Base-by-base conservation (phyloP, 2,113 vertebrate species). In the Hiodon tergisus region DNA sequence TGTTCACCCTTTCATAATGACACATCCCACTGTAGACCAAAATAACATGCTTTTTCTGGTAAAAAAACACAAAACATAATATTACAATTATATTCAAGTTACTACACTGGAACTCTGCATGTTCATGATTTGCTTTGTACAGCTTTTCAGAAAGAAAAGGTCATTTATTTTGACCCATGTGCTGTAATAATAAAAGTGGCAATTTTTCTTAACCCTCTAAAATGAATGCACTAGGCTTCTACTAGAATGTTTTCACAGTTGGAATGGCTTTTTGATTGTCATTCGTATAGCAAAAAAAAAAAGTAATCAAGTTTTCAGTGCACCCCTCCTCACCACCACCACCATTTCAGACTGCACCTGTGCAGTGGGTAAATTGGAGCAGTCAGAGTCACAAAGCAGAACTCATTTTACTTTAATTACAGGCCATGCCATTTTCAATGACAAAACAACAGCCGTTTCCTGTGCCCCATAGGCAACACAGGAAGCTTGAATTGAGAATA, bases 401-500 rank as follows among this genome's bases (percentile, higher is more conserved):
- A 76, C 76, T 82, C 70, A 65, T 77, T 82, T 76, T 50, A 75
- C 63, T 83, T 80, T 85, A 87, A 88, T 87, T 88, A 86, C 82
- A 84, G 80, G 70, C 75, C 76, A 69, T 81, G 60, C 73, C 67
- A 79, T 83, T 78, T 78, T 71, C 71, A 76, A 10, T 58, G 71
- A 81, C 62, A 65, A 75, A 68, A 80, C 74, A 79, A 79, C 66
- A 66, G 72, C 76, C 76, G 77, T 80, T 83, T 82, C 74, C 77
- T 77, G 46, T 47, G 69, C 72, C 82, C 76, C 8, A 0, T 14
- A 60, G 83, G 77, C 67, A 82, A 71, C 79, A 76, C 78, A 55
- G 58, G 68, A 80, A 82, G 74, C 80, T 75, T 73, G 81, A 81
- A 84, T 82, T 80, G 76, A 82, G 83, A 80, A 82, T 75, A 79